A percentile compares a stretch with the other conserved stretches of the same genome.
Conservation (phyloP, 2,797 vertebrate genomes). For the Pangasius mekongensis region DNA sequence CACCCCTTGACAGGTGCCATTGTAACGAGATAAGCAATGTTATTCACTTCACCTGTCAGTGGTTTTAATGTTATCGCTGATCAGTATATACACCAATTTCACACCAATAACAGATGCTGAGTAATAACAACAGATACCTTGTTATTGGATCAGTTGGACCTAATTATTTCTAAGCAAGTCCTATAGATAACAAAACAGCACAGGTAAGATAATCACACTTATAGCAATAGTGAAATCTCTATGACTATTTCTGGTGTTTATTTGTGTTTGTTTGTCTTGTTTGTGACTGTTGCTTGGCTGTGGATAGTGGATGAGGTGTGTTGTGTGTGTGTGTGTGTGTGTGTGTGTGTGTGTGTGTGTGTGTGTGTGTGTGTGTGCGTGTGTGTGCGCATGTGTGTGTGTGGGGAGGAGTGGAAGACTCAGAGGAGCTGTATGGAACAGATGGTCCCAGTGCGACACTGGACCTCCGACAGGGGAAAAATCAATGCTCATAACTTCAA, state of each 20-base stretch:
- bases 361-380: constrained; percentile 52
- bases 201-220: background rate
- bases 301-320: constrained; percentile 47
- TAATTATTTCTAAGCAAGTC: background rate
- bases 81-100: too few species aligned
- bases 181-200: background rate
- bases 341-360: constrained; percentile 60
- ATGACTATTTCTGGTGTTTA: constrained; percentile 30
- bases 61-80: too few species aligned
- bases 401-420: constrained; percentile 68
- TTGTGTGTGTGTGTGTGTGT: constrained; percentile 47
- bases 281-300: constrained; percentile 52
- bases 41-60: too few species aligned
- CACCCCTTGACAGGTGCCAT: too few species aligned
- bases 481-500: constrained; percentile 85
- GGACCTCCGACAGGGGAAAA: constrained; percentile 80
- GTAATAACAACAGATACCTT: background rate
- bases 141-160: background rate
- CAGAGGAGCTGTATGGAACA: constrained; percentile 69
- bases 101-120: background rate
- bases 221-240: background rate
- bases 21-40: too few species aligned
- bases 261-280: constrained; percentile 47
- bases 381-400: constrained; percentile 53
- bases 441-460: constrained; percentile 81